A percentile compares a stretch with the other conserved stretches of the same genome.
phyloP scores from a whole-genome alignment of 2,113 vertebrate species.

The Haemorhous mexicanus region DNA sequence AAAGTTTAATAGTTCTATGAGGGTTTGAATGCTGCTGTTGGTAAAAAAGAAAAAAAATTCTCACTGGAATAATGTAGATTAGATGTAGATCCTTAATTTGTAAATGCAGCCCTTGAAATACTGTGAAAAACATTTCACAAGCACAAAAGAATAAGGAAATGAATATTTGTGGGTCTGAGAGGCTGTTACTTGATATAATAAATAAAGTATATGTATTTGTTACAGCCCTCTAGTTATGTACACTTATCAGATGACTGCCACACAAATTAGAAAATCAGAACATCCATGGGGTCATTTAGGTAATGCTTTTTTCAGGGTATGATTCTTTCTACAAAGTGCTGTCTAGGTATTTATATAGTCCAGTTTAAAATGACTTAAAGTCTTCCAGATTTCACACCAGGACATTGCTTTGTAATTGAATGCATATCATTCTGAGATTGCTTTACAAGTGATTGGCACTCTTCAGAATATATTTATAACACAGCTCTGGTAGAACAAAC shows the following conservation, averaged over 20 bases:
- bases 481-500: slow-evolving; percentile 30
- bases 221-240: background rate
- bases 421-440: slow-evolving; percentile 3
- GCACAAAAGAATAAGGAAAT: background rate
- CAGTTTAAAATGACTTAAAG: background rate
- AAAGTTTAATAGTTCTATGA: background rate
- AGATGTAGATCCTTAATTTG: background rate
- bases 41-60: background rate
- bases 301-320: background rate
- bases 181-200: background rate
- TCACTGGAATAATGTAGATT: background rate
- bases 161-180: background rate
- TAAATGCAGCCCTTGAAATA: background rate
- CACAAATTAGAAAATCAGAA: slow-evolving; percentile 25
- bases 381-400: slow-evolving; percentile 1
- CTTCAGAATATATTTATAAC: slow-evolving; percentile 47
- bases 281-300: background rate
- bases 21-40: background rate
- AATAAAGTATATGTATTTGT: background rate
- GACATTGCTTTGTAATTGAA: background rate
- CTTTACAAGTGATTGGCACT: slow-evolving; percentile 49
- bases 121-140: background rate
- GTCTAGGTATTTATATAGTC: background rate
- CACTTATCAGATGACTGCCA: background rate
- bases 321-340: background rate